Base-by-base conservation (phyloP, 2,888 invertebrate genomes). In the Amiota communis region DNA sequence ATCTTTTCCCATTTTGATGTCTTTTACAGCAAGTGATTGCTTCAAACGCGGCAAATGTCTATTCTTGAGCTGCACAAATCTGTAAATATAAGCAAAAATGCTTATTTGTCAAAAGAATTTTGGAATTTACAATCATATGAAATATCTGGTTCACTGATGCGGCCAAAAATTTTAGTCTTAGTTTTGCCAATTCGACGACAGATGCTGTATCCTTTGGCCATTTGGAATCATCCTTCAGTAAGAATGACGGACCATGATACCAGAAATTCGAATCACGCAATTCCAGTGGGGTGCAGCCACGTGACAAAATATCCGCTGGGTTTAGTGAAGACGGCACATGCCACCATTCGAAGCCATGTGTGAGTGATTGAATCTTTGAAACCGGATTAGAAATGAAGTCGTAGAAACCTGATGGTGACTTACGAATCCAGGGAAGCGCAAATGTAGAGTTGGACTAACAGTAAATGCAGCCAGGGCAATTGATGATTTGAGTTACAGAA, bases 61-160 rank as follows among this genome's bases (percentile, higher is more conserved):
- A 4, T 51, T n/a, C n/a, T 51, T 51, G 51, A 51, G n/a, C 51
- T 51, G 51, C 11, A n/a, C n/a, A n/a, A 51, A 51, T 51, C 51
- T 51, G 1, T 51, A 51, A 51, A 51, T 51, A 51, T 51, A 51
- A 51, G 51, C 51, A 51, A 51, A 51, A n/a, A 23, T 23, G 23
- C 23, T 4, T 2, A 51, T 51, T 51, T 51, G 13, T 51, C 51
- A 51, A 51, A 51, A 1, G 51, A 51, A n/a, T 51, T 51, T 51
- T 51, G 51, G n/a, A 51, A 51, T 51, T 51, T 51, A n/a, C 51
- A 51, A 51, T 51, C 51, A 51, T 13, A 51, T n/a, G 51, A 51
- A 13, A 51, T 51, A 4, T 51, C 51, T 51, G 12, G n/a, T 51
- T 51, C 51, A 51, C 51, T 51, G 51, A 51, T 51, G 51, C 51